Conservation (phyloP, 2,888 invertebrate genomes). For the Homarus gammarus region DNA sequence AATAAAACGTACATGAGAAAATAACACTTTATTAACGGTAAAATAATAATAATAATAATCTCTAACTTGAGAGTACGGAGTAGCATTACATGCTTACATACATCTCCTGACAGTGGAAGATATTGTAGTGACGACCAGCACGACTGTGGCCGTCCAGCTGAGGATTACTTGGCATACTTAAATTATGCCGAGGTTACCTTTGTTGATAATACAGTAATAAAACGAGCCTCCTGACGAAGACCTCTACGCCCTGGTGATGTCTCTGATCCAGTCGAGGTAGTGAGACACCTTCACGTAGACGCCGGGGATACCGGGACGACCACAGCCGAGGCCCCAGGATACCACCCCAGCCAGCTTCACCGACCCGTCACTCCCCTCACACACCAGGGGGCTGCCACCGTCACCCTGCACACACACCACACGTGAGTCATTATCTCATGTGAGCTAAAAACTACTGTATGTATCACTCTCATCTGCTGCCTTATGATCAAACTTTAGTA, state of each 20-base stretch:
- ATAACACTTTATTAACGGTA: slow-evolving; percentile 36
- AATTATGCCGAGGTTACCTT: not conserved
- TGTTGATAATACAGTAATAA: not conserved
- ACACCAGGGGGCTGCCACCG: slow-evolving; percentile 94
- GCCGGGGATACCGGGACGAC: slow-evolving; percentile 92
- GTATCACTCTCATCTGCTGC: too few relatives aligned
- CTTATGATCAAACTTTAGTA: too few relatives aligned
- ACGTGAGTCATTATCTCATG: too few relatives aligned
- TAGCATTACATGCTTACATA: slow-evolving; percentile 45
- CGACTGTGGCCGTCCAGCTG: not conserved
- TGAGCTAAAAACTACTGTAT: too few relatives aligned
- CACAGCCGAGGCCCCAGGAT: slow-evolving; percentile 96
- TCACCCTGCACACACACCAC: slow-evolving; percentile 83
- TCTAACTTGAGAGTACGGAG: slow-evolving; percentile 26
- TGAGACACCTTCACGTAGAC: slow-evolving; percentile 93
- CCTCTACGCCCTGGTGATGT: slow-evolving; percentile 39
- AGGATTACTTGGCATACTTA: not conserved
- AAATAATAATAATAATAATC: not conserved
- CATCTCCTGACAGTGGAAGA: slow-evolving; percentile 35
- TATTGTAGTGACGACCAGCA: not conserved
- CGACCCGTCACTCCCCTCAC: slow-evolving; percentile 87
- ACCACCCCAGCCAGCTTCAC: slow-evolving; percentile 95
- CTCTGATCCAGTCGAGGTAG: slow-evolving; percentile 90
- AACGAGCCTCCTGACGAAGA: not conserved
- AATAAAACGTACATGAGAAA: slow-evolving; percentile 2